Evolutionary conservation across 2,888 invertebrate genomes (phyloP), one percentile per base, ranked within the genome.

Genomic region (Acanthococcus lagerstroemiae): DNA sequence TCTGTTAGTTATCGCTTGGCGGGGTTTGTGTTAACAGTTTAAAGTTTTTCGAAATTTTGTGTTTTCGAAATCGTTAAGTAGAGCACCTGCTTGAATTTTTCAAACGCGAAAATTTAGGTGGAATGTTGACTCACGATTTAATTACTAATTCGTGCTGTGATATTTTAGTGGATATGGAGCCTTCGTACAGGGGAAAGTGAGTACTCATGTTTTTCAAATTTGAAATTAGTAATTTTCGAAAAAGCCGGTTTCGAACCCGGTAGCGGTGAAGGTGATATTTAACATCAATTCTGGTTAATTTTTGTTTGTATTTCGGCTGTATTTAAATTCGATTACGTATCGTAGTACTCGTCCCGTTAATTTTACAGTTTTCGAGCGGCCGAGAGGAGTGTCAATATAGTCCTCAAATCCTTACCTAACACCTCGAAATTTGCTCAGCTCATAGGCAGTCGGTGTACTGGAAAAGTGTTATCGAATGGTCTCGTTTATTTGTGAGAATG

Each of bases 81-180:
- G 56, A 66, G 57, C 66, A 66, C 44, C 66, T 50, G 30, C 57
- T 66, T 66, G 57, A 57, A 66, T 66, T 57, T 66, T 17, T 19
- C 24, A 26, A 30, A 61, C 26, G 4, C 4, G 19, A 63, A 61
- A 61, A 63, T 68, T 69, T 67, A 65, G 66, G 69, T 67, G 70
- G 70, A 69, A 71, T 71, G 71, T 70, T 71, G 71, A 71, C 71
- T 67, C 71, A 70, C 63, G 63, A 52, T 63, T 63, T 30, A 63
- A 63, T 63, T 63, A 37, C 63, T 21, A 63, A 61, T 52, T 50
- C 50, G 63, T 63, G 63, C 63, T 63, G 63, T 63, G 63, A 63
- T 63, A 63, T 54, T 63, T 54, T 63, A 37, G 21, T 54, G 52
- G 63, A 63, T 7, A 63, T 63, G 63, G 63, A 63, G 52, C 25